phyloP scores from a whole-genome alignment of 2,113 vertebrate genomes.

The Mormyrus iriodes region DNA sequence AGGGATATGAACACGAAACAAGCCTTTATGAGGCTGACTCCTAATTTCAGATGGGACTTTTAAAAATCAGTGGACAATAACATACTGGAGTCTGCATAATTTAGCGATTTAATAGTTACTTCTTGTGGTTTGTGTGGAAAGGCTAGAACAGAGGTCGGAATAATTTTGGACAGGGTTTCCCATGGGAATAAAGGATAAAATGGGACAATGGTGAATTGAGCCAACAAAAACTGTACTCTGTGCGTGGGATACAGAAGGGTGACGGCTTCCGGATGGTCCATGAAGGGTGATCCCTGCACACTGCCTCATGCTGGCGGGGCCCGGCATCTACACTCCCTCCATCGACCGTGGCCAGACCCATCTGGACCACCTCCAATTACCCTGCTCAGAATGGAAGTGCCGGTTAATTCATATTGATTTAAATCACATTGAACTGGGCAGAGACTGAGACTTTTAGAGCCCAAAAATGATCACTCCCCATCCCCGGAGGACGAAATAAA shows the following conservation, averaged over 20 bases:
- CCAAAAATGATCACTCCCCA: neutral
- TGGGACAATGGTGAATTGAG: neutral
- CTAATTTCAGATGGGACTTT: neutral
- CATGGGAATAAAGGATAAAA: neutral
- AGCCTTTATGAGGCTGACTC: neutral
- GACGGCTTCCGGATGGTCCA: neutral
- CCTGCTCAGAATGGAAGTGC: constrained; percentile 27
- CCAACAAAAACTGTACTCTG: neutral
- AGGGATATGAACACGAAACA: neutral
- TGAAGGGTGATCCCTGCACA: neutral
- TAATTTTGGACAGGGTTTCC: neutral
- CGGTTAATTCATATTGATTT: constrained; percentile 43
- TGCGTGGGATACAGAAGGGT: neutral
- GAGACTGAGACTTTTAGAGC: constrained; percentile 24
- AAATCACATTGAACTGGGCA: constrained; percentile 37
- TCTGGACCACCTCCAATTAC: constrained; percentile 28
- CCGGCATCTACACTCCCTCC: neutral
- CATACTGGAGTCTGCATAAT: neutral
- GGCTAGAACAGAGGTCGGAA: neutral
- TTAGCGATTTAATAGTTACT: neutral
- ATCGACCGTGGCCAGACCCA: neutral
- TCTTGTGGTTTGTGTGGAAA: neutral
- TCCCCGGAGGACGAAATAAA: neutral
- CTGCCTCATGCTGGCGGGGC: neutral
- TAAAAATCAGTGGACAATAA: neutral